A percentile compares a stretch with the other conserved stretches of the same genome.
Conservation (phyloP, 2,888 invertebrate species). For the Cremastobaeus sp. region DNA sequence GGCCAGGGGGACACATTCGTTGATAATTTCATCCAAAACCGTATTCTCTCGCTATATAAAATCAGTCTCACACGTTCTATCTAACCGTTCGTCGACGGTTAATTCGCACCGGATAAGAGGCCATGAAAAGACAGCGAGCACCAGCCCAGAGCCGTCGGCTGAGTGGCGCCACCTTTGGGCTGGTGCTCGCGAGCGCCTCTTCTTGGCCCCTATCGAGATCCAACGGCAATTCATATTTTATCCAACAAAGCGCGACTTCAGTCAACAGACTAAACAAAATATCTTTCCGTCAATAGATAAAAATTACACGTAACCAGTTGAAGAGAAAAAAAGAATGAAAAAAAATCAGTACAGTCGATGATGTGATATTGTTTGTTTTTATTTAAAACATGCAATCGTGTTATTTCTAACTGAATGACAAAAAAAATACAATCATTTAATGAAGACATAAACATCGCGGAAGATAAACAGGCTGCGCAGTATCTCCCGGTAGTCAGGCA, state of each 20-base stretch:
- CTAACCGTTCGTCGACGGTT: conserved; percentile 15
- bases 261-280: conserved; percentile 4
- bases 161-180: conserved; percentile 15
- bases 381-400: conserved; percentile 43
- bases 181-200: not conserved
- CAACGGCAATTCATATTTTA: conserved; percentile 27
- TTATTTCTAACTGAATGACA: conserved; percentile 31
- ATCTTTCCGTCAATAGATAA: too few relatives aligned
- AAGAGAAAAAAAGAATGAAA: conserved; percentile 12
- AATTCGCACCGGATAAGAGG: conserved; percentile 37
- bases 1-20: conserved; percentile 40
- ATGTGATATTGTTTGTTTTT: conserved; percentile 23
- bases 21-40: conserved; percentile 42
- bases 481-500: conserved; percentile 31
- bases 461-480: not conserved
- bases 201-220: conserved; percentile 40
- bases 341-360: conserved; percentile 20
- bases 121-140: conserved; percentile 10
- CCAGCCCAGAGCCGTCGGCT: not conserved
- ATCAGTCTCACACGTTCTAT: conserved; percentile 74
- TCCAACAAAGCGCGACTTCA: conserved; percentile 6
- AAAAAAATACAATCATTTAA: conserved; percentile 22
- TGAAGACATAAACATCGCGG: conserved; percentile 26
- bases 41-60: conserved; percentile 67
- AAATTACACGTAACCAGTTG: too few relatives aligned